Evolutionary conservation across 2,888 invertebrate genomes (phyloP).

Genomic region (Ornithoptera alexandrae): DNA sequence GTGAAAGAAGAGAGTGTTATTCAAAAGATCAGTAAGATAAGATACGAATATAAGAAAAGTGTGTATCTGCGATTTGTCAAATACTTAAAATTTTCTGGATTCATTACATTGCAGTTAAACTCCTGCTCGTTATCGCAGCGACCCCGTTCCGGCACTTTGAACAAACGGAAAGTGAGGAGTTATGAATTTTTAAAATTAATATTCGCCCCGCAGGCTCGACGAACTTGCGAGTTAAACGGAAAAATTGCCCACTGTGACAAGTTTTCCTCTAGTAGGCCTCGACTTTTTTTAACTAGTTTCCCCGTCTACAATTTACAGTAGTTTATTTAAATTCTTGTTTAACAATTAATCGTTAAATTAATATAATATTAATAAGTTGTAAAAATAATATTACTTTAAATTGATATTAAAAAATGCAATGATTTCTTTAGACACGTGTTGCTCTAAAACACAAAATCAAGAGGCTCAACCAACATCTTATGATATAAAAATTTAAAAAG

Average conservation of each 20-base stretch:
- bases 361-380: no score
- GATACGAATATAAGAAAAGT: neutral
- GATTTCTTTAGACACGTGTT: no score
- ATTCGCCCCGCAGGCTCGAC: conserved; percentile 34
- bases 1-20: neutral
- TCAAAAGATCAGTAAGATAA: neutral
- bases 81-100: conserved; percentile 24
- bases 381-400: no score
- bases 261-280: neutral
- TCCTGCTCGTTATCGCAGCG: conserved; percentile 70
- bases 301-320: neutral
- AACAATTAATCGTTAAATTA: neutral
- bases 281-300: neutral
- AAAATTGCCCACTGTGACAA: conserved; percentile 1
- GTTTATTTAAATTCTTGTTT: neutral
- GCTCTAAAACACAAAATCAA: no score
- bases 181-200: conserved; percentile 62
- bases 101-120: conserved; percentile 19
- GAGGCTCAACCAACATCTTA: no score
- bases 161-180: conserved; percentile 59
- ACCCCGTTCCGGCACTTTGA: conserved; percentile 64
- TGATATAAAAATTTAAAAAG: no score
- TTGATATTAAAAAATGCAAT: no score
- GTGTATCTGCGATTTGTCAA: conserved; percentile 22
- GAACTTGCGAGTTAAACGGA: conserved; percentile 11